Conservation (phyloP, 2,888 invertebrate genomes). For the Nomada hirtipes region DNA sequence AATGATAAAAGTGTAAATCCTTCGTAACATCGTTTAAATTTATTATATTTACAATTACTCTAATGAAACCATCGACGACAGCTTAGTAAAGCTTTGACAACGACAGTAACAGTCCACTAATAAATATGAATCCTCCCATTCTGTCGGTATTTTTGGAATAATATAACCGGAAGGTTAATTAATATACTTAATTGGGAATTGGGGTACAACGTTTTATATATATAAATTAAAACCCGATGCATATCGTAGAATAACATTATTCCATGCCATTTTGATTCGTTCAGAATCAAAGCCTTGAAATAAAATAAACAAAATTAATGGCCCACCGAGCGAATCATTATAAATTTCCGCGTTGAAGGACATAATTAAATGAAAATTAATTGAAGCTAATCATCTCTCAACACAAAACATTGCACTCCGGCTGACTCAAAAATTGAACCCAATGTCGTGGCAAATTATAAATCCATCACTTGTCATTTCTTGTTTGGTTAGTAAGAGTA, state of each 20-base stretch:
- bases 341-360: too few species aligned
- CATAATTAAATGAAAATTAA: neutral
- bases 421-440: neutral
- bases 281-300: too few species aligned
- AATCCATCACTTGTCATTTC: neutral
- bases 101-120: neutral
- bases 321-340: too few species aligned
- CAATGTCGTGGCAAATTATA: too few species aligned
- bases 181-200: conserved; percentile 35
- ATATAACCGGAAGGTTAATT: conserved; percentile 7
- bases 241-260: neutral
- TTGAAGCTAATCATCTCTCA: neutral
- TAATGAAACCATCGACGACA: neutral
- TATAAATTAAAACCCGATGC: neutral
- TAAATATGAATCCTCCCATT: neutral
- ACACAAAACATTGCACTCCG: too few species aligned
- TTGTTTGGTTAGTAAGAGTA: neutral
- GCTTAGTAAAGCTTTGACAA: conserved; percentile 3
- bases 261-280: too few species aligned
- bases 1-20: neutral
- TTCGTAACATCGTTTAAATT: conserved; percentile 3
- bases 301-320: too few species aligned
- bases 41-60: conserved; percentile 30
- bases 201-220: neutral
- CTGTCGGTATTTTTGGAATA: conserved; percentile 6